Percentiles rank a stretch among this genome's conserved stretches.
These are phyloP conservation scores for Neodiprion virginianus DNA, from an alignment of 1,140 invertebrate species.

Conservation along the genomic window DNA sequence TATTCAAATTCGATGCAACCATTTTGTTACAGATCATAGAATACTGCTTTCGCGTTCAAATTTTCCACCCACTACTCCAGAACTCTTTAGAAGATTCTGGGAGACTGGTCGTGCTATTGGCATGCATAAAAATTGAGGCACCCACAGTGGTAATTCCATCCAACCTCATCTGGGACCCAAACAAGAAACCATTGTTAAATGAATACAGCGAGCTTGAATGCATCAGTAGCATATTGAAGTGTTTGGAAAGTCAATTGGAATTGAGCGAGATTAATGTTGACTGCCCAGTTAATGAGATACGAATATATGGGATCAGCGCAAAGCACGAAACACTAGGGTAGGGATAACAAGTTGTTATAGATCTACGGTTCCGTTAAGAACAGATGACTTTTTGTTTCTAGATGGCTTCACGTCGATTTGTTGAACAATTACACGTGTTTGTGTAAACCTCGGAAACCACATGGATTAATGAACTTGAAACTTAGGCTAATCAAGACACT, in stretches of 20 bases:
- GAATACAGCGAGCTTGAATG: slow-evolving; percentile 20
- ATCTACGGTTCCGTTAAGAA: slow-evolving; percentile 9
- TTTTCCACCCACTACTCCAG: slow-evolving; percentile 26
- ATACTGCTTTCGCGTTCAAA: slow-evolving; percentile 21
- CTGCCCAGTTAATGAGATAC: slow-evolving; percentile 30
- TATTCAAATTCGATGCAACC: too few species aligned
- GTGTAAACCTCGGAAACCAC: slow-evolving; percentile 23
- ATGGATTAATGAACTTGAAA: slow-evolving; percentile 35
- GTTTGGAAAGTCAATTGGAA: slow-evolving; percentile 15
- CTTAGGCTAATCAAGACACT: slow-evolving; percentile 26
- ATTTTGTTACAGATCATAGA: slow-evolving; percentile 21
- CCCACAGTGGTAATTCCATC: slow-evolving; percentile 23
- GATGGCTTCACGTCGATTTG: slow-evolving; percentile 31
- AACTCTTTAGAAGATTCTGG: slow-evolving; percentile 26
- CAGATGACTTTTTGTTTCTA: slow-evolving; percentile 14
- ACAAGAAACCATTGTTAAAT: slow-evolving; percentile 14
- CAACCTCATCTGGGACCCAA: neutral
- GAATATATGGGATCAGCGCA: slow-evolving; percentile 31
- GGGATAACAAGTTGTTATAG: slow-evolving; percentile 2
- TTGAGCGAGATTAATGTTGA: slow-evolving; percentile 23
- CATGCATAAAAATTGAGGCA: slow-evolving; percentile 27
- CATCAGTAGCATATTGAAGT: slow-evolving; percentile 13
- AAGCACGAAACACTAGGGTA: slow-evolving; percentile 22
- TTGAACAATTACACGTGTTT: slow-evolving; percentile 32
- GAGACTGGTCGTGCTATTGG: slow-evolving; percentile 29